Conservation (phyloP, 2,888 invertebrate genomes). For the Halocaridina rubra region DNA sequence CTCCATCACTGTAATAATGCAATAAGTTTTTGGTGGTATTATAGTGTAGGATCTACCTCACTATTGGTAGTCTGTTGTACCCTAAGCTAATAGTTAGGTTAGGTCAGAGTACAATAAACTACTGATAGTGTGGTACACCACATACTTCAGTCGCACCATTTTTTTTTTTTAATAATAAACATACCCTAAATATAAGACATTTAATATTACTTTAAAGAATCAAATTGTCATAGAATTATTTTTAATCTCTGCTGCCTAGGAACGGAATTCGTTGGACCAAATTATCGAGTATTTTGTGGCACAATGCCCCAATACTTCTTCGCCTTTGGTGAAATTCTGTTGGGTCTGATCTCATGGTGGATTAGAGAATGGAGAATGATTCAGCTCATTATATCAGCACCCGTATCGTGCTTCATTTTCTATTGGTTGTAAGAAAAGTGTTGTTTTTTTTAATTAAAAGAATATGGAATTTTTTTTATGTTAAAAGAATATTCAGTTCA, state of each 20-base stretch:
- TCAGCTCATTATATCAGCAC: slow-evolving; percentile 77
- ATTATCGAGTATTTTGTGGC: slow-evolving; percentile 74
- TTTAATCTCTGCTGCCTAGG: no score
- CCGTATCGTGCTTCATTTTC: slow-evolving; percentile 73
- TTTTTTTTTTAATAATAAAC: no score
- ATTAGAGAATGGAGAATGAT: slow-evolving; percentile 77
- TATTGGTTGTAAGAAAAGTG: slow-evolving; percentile 71
- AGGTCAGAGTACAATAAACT: no score
- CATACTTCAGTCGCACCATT: no score
- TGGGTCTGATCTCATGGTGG: slow-evolving; percentile 76
- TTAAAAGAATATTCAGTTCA: no score
- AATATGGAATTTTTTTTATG: not conserved
- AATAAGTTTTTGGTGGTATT: not conserved
- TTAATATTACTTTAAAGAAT: no score
- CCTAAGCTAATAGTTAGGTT: no score
- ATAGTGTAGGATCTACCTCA: no score
- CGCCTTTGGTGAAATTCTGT: slow-evolving; percentile 77
- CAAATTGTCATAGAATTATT: no score
- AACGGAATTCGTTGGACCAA: slow-evolving; percentile 75
- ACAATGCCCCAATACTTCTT: slow-evolving; percentile 79
- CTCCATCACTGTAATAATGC: not conserved
- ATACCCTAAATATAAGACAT: no score
- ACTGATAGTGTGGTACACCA: no score
- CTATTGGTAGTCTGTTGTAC: no score
- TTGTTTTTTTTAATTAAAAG: not conserved